Conservation (phyloP, 2,113 vertebrate genomes). For the Setophaga petechia region DNA sequence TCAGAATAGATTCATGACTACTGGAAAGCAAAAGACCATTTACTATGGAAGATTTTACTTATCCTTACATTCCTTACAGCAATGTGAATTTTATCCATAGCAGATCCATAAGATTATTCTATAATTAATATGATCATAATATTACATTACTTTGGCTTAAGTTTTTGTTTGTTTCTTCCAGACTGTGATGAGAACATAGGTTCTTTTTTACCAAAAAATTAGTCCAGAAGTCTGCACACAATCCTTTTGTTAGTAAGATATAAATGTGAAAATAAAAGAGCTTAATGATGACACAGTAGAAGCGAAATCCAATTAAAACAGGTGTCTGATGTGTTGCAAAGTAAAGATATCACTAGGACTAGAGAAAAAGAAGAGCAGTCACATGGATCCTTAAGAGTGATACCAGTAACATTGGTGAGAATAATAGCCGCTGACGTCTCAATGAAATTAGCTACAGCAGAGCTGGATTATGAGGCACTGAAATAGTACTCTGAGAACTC, state of each 20-base stretch:
- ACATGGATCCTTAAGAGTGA: background rate
- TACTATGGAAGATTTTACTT: background rate
- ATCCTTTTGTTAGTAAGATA: background rate
- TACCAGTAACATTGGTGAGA: background rate
- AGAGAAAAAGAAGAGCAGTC: background rate
- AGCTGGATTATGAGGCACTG: conserved; percentile 32
- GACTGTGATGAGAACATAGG: background rate
- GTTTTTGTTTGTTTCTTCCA: background rate
- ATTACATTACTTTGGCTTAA: background rate
- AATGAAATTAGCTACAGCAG: conserved; percentile 29
- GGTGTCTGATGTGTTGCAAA: background rate
- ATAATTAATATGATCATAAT: background rate
- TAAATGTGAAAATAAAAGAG: background rate
- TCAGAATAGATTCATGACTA: background rate
- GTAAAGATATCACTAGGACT: background rate
- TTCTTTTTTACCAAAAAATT: background rate
- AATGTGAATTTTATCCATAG: background rate
- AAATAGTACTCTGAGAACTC: conserved; percentile 46
- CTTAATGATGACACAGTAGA: background rate
- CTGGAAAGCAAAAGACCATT: background rate
- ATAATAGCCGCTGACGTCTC: conserved; percentile 41
- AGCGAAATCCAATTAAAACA: background rate
- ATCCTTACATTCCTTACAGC: background rate
- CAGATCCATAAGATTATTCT: background rate
- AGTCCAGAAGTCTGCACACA: background rate